Conservation (phyloP, 1,140 invertebrate genomes). For the Caenorhabditis remanei region DNA sequence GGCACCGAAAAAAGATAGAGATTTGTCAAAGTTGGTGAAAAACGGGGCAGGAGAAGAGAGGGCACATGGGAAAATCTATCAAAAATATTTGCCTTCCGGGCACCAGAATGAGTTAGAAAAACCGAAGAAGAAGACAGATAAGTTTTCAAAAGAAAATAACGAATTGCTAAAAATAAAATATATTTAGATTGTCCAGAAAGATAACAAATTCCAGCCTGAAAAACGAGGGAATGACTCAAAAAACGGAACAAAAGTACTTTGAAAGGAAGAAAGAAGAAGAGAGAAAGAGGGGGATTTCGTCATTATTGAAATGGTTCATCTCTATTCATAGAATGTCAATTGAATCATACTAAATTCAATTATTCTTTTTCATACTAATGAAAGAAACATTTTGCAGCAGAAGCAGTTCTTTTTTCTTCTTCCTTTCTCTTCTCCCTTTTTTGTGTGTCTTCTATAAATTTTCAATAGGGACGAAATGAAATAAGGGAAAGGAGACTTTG, state of each 20-base stretch:
- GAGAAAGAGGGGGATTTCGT: not conserved
- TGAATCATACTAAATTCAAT: slow-evolving; percentile 21
- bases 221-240: not conserved
- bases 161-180: not conserved
- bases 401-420: not conserved
- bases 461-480: not conserved
- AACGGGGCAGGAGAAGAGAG: not conserved
- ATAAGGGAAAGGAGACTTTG: not conserved
- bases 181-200: not conserved
- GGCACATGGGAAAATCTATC: slow-evolving; percentile 45
- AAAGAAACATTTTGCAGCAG: slow-evolving; percentile 24
- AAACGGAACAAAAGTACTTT: slow-evolving; percentile 6
- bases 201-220: not conserved
- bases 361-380: slow-evolving; percentile 19
- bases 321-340: slow-evolving; percentile 42
- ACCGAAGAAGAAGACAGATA: slow-evolving; percentile 8
- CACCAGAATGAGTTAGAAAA: slow-evolving; percentile 25
- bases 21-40: slow-evolving; percentile 52
- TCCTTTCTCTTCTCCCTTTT: not conserved
- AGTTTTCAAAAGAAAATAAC: not conserved
- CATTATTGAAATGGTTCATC: not conserved
- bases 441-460: not conserved
- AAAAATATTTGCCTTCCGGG: slow-evolving; percentile 40
- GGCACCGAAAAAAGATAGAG: slow-evolving; percentile 40
- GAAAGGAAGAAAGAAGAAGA: not conserved